Percentiles rank a stretch among this genome's conserved stretches.
phyloP scores from a whole-genome alignment of 2,113 vertebrate species.

The Alligator mississippiensis region DNA sequence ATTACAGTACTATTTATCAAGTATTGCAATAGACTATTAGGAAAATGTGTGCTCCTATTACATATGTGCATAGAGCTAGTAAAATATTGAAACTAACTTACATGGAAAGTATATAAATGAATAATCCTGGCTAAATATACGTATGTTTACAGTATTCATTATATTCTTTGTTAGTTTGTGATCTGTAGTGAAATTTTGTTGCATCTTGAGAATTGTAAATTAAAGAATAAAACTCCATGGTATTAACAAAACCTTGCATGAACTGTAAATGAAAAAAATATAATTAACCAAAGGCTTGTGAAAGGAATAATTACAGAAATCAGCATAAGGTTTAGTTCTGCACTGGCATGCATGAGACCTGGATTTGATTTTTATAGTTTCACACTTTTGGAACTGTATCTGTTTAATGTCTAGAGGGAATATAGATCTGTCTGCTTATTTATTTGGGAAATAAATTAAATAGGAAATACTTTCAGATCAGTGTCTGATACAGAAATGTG shows the following conservation, averaged over 20 bases:
- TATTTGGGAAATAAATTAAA: neutral
- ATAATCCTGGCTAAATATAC: neutral
- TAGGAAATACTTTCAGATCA: neutral
- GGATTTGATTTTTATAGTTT: neutral
- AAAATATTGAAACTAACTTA: neutral
- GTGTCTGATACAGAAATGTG: neutral
- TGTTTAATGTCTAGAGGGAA: neutral
- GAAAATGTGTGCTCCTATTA: neutral
- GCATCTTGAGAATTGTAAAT: neutral
- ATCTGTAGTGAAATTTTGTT: neutral
- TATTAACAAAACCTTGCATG: neutral
- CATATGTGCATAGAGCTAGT: neutral
- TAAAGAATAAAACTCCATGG: neutral
- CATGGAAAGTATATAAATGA: neutral
- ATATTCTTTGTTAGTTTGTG: neutral
- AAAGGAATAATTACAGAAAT: neutral
- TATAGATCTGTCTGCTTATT: constrained; percentile 16
- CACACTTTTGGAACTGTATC: neutral
- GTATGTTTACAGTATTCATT: neutral
- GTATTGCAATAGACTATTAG: rapidly evolving
- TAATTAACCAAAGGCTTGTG: neutral
- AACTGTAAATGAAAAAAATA: neutral
- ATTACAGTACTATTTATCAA: no score
- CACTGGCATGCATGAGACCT: neutral
- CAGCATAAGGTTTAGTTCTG: neutral